phyloP scores from a whole-genome alignment of 2,797 vertebrate genomes.

The Catharus ustulatus region DNA sequence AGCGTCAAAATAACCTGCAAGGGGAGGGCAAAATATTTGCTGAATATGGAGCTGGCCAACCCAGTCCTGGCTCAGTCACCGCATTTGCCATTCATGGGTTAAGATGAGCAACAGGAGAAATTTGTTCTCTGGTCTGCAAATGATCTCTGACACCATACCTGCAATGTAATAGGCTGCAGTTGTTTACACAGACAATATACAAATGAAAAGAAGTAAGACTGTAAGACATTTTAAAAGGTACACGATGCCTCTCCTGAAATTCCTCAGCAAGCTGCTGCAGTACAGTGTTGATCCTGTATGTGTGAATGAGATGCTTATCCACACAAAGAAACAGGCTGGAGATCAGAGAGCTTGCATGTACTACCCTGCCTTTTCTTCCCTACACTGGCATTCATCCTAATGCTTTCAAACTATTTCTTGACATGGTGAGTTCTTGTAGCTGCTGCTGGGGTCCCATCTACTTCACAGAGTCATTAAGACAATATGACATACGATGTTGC shows the following conservation, averaged over 20 bases:
- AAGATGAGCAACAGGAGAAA: not conserved
- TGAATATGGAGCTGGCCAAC: not conserved
- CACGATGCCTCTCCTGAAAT: slow-evolving; percentile 32
- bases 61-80: not conserved
- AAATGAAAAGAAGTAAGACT: slow-evolving; percentile 36
- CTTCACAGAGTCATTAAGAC: slow-evolving; percentile 60
- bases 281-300: not conserved
- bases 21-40: not conserved
- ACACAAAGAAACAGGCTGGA: not conserved
- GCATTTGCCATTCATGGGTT: not conserved
- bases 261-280: slow-evolving; percentile 54
- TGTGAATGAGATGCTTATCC: slow-evolving; percentile 3
- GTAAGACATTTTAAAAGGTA: slow-evolving; percentile 30
- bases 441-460: slow-evolving; percentile 38
- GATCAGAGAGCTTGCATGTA: slow-evolving; percentile 47
- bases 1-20: slow-evolving; percentile 86
- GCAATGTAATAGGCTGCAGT: slow-evolving; percentile 16
- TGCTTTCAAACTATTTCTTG: not conserved
- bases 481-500: slow-evolving; percentile 59
- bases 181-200: slow-evolving; percentile 16
- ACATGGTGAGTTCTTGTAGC: slow-evolving; percentile 10
- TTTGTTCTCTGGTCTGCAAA: not conserved
- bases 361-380: slow-evolving; percentile 29
- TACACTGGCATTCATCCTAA: not conserved
- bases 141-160: not conserved